A percentile compares a stretch with the other conserved stretches of the same genome.
phyloP scores from a whole-genome alignment of 2,797 vertebrate species.

The Arnoldichthys spilopterus region DNA sequence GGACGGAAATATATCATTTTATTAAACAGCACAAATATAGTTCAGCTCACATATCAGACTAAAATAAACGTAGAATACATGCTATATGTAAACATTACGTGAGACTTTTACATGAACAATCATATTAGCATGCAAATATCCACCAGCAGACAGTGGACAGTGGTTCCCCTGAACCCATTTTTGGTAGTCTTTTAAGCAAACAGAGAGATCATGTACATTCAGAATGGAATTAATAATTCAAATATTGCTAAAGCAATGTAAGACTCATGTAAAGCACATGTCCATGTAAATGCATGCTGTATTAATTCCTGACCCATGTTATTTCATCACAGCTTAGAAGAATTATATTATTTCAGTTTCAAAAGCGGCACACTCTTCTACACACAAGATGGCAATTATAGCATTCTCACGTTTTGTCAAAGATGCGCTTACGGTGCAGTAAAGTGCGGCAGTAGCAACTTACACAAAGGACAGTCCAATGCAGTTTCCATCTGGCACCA shows the following conservation, averaged over 20 bases:
- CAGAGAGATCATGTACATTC: background rate
- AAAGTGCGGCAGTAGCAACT: constrained; percentile 35
- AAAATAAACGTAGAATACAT: background rate
- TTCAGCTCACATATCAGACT: background rate
- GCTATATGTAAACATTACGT: background rate
- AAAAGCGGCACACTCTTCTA: constrained; percentile 25
- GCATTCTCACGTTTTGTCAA: constrained; percentile 11
- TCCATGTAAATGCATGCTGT: background rate
- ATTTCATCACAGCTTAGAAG: constrained; percentile 4
- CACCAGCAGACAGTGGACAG: background rate
- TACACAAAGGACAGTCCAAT: constrained; percentile 31
- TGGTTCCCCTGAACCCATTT: no score
- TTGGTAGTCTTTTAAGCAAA: background rate
- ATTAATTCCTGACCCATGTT: constrained; percentile 4
- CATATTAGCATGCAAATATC: background rate
- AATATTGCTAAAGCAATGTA: background rate
- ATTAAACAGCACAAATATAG: background rate
- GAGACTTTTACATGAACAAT: background rate
- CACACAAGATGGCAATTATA: constrained; percentile 29
- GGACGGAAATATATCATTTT: constrained; percentile 6
- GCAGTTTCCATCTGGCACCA: constrained; percentile 37
- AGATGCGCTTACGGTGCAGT: constrained; percentile 18
- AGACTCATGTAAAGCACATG: background rate
- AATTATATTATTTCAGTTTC: constrained; percentile 24
- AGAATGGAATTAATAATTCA: background rate